Percentiles rank a stretch among this genome's conserved stretches.
phyloP scores from a whole-genome alignment of 2,888 invertebrate genomes.

The Osmoderma eremita region DNA sequence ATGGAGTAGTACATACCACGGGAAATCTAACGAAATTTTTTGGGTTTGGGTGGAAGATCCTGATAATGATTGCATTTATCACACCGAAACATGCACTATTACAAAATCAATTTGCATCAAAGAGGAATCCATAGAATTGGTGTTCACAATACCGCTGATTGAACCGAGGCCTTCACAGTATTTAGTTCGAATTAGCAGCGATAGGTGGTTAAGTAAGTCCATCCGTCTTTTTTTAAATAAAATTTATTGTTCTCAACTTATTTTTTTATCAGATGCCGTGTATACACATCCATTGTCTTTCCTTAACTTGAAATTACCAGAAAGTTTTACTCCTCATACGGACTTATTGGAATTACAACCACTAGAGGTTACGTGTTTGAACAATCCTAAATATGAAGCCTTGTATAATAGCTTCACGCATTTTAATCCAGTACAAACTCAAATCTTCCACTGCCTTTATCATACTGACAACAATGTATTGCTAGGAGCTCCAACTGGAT shows the following conservation, averaged over 20 bases:
- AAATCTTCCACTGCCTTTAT: conserved; percentile 96
- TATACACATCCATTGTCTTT: conserved; percentile 71
- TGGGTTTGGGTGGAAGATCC: conserved; percentile 99
- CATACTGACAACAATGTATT: conserved; percentile 94
- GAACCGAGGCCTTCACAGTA: conserved; percentile 94
- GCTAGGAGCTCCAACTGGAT: conserved; percentile 94
- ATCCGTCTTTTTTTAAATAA: neutral
- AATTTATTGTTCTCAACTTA: conserved; percentile 18
- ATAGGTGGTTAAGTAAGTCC: conserved; percentile 77
- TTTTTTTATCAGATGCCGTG: conserved; percentile 49
- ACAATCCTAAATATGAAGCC: conserved; percentile 79
- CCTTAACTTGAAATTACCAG: conserved; percentile 89
- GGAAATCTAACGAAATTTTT: conserved; percentile 88
- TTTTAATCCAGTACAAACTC: conserved; percentile 99
- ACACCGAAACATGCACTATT: conserved; percentile 91
- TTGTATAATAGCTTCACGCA: conserved; percentile 92
- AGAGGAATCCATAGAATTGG: conserved; percentile 81
- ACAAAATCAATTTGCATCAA: conserved; percentile 68
- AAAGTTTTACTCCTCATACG: conserved; percentile 91
- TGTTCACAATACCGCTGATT: conserved; percentile 94
- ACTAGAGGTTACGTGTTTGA: conserved; percentile 79
- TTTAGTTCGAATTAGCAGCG: conserved; percentile 86
- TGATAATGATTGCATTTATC: conserved; percentile 92
- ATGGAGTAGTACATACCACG: conserved; percentile 93
- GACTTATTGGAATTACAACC: conserved; percentile 92